Evolutionary conservation across 2,888 invertebrate species (phyloP), one percentile per base, ranked within the genome.

Genomic region (Andrena haemorrhoa): DNA sequence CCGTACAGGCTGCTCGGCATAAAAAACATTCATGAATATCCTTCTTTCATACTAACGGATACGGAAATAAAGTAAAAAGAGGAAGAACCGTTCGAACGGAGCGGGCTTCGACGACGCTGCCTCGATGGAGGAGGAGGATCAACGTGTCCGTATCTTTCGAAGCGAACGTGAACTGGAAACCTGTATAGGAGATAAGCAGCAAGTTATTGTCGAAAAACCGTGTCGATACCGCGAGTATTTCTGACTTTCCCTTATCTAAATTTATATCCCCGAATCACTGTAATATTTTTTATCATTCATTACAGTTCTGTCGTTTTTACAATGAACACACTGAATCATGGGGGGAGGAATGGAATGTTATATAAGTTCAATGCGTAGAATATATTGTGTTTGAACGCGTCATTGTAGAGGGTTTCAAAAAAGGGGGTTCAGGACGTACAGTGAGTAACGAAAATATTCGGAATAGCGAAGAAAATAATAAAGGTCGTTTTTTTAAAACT

Each of bases 11-110:
- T 75, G 68, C 79, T 68, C 66, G 70, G 72, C 78, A 71, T 74
- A 79, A 84, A 85, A 85, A 88, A 84, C 75, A 65, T 78, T 83
- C 86, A 84, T 88, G 88, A 88, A 88, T 88, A 88, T 88, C 81
- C 85, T 78, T 81, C 88, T 88, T 88, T 88, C 88, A 88, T 86
- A 77, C 79, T 66, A 75, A 81, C 84, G 85, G 75, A 84, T 82
- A 82, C 82, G 82, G 82, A 87, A 87, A 84, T 85, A 82, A 87
- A 78, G 81, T 77, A 82, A 87, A 79, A 82, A 81, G 72, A 26
- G 76, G 49, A 47, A 70, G 72, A 75, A 82, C 72, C 53, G 70
- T 76, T 77, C 76, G 68, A 65, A 72, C 72, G 63, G 72, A 33
- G 61, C 41, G 23, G 23, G 49, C 12, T 60, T 60, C 75, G 58